Conservation (phyloP, 2,888 invertebrate species). For the Ectemnius continuus region DNA sequence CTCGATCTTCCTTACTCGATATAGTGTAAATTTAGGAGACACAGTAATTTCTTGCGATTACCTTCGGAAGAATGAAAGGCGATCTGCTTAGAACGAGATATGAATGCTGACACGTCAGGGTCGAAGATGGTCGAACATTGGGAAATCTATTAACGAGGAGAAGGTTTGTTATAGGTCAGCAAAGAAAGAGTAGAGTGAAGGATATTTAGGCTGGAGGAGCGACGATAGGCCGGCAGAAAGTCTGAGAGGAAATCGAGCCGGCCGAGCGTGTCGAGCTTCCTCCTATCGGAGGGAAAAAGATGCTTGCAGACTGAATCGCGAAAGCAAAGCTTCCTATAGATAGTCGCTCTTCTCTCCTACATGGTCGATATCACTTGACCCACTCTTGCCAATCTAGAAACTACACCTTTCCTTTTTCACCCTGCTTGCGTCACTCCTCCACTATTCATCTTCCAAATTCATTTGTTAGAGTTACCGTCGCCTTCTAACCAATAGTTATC, state of each 20-base stretch:
- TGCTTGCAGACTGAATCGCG: slow-evolving; percentile 28
- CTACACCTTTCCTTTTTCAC: slow-evolving; percentile 32
- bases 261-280: not conserved
- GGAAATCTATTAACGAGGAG: slow-evolving; percentile 40
- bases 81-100: slow-evolving; percentile 15
- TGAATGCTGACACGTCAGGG: slow-evolving; percentile 47
- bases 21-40: too few species aligned
- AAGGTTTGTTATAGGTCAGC: slow-evolving; percentile 34
- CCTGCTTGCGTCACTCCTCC: not conserved
- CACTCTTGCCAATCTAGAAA: slow-evolving; percentile 56
- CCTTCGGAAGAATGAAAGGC: not conserved
- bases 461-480: too few species aligned
- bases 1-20: too few species aligned
- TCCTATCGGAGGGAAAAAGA: slow-evolving; percentile 25
- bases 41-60: too few species aligned
- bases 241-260: slow-evolving; percentile 32
- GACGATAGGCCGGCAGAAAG: slow-evolving; percentile 6
- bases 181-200: slow-evolving; percentile 18
- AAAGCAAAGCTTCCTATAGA: slow-evolving; percentile 42
- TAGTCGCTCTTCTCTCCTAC: slow-evolving; percentile 16
- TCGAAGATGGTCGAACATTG: slow-evolving; percentile 23
- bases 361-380: slow-evolving; percentile 71
- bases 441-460: too few species aligned
- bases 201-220: slow-evolving; percentile 10
- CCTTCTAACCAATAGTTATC: too few species aligned